Percentiles rank a stretch among this genome's conserved stretches.
Evolutionary conservation across 2,888 invertebrate species (phyloP).

Genomic region (Trissolcus brochymenae): DNA sequence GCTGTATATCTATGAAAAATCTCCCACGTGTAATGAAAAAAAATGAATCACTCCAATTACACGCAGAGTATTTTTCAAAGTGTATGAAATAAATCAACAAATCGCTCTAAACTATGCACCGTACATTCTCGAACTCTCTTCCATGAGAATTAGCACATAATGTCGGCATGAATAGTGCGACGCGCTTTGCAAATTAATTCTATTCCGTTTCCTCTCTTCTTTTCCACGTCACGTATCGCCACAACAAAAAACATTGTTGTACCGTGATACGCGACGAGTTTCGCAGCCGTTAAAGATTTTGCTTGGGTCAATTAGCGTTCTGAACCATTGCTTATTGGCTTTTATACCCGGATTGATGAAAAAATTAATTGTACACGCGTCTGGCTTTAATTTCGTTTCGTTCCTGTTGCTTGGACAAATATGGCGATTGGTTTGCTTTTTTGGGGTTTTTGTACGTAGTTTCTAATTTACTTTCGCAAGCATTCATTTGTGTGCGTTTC

Average conservation of each 20-base stretch:
- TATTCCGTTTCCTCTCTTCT: constrained; percentile 30
- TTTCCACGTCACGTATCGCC: constrained; percentile 33
- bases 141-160: constrained; percentile 56
- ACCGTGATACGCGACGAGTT: constrained; percentile 11
- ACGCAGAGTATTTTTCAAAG: constrained; percentile 27
- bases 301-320: constrained; percentile 17
- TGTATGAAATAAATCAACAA: constrained; percentile 34
- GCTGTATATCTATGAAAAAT: neutral
- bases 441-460: neutral
- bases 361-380: constrained; percentile 16
- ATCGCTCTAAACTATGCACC: constrained; percentile 48
- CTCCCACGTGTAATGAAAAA: no score
- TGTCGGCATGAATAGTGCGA: constrained; percentile 30
- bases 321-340: constrained; percentile 11
- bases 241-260: constrained; percentile 26
- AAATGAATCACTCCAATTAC: constrained; percentile 4
- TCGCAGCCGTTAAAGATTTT: constrained; percentile 19
- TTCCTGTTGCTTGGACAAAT: constrained; percentile 44
- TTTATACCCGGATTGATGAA: constrained; percentile 1
- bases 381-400: neutral
- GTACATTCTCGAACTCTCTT: constrained; percentile 56
- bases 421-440: constrained; percentile 59
- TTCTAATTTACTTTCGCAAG: no score
- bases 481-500: no score
- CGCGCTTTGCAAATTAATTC: constrained; percentile 53